A percentile compares a stretch with the other conserved stretches of the same genome.
Conservation (phyloP, 1,140 invertebrate species). For the Olivierus martensii region DNA sequence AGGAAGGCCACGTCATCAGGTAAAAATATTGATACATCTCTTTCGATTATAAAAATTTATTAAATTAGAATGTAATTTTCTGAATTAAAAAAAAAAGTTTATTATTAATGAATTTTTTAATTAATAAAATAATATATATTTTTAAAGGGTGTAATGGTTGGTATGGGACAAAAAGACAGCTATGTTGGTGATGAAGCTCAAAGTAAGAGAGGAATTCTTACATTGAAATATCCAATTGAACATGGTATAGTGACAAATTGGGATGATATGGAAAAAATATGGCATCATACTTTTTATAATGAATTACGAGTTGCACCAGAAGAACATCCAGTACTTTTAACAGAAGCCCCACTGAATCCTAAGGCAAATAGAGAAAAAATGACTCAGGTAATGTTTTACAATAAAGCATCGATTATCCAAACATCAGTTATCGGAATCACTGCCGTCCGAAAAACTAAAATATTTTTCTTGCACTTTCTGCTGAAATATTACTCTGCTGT, state of each 20-base stretch:
- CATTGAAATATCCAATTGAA: conserved; percentile 43
- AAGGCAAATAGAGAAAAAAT: conserved; percentile 85
- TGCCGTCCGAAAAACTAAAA: too few species aligned
- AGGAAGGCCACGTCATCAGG: conserved; percentile 70
- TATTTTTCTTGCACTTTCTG: too few species aligned
- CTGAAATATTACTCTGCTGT: too few species aligned
- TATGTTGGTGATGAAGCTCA: conserved; percentile 78
- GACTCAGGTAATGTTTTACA: neutral
- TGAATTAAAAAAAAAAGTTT: too few species aligned
- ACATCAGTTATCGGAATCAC: too few species aligned
- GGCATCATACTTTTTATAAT: too few species aligned
- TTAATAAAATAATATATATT: too few species aligned
- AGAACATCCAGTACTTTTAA: conserved; percentile 82
- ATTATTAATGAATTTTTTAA: too few species aligned
- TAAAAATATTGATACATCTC: conserved; percentile 14
- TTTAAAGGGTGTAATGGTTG: conserved; percentile 70
- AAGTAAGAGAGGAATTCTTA: conserved; percentile 55
- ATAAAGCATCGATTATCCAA: too few species aligned
- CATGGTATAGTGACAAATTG: conserved; percentile 44
- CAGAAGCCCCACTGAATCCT: conserved; percentile 83
- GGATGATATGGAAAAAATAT: conserved; percentile 49
- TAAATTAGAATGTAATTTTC: too few species aligned
- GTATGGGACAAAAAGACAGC: conserved; percentile 84
- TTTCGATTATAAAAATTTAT: too few species aligned
- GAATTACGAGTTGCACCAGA: conserved; percentile 86